Percentiles rank a stretch among this genome's conserved stretches.
Conservation (phyloP, 2,113 vertebrate genomes). For the Zosterops borbonicus region DNA sequence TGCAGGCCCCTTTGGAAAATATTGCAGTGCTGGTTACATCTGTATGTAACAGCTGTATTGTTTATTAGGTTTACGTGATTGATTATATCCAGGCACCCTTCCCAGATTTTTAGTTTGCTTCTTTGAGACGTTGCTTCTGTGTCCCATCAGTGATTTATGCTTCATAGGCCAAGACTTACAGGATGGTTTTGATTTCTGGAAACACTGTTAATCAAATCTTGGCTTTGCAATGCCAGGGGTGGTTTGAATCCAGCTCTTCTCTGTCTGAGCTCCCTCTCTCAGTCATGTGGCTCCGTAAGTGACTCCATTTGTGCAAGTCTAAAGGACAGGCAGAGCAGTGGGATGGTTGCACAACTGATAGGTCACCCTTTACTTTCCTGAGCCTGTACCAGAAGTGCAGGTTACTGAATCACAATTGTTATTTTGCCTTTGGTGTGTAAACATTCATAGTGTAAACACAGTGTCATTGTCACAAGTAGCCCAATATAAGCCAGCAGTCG, state of each 20-base stretch:
- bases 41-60: conserved; percentile 17
- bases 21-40: background rate
- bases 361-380: background rate
- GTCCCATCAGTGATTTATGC: background rate
- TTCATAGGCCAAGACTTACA: background rate
- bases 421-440: background rate
- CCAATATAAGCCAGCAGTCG: background rate
- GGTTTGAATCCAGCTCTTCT: background rate
- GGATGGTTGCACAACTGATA: background rate
- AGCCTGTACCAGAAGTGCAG: background rate
- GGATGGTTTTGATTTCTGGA: conserved; percentile 42
- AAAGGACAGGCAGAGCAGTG: background rate
- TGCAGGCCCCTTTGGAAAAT: background rate
- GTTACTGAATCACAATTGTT: background rate
- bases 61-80: conserved; percentile 37
- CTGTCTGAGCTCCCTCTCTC: background rate
- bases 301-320: background rate
- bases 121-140: conserved; percentile 16
- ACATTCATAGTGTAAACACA: background rate
- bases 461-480: conserved; percentile 38
- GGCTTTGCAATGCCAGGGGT: background rate
- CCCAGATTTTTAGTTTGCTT: conserved; percentile 18
- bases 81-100: conserved; percentile 39
- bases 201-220: background rate
- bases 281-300: background rate